These are phyloP conservation scores for Phrynocephalus versicolor DNA, from an alignment of 2,113 vertebrate species.

Conservation along the genomic window DNA sequence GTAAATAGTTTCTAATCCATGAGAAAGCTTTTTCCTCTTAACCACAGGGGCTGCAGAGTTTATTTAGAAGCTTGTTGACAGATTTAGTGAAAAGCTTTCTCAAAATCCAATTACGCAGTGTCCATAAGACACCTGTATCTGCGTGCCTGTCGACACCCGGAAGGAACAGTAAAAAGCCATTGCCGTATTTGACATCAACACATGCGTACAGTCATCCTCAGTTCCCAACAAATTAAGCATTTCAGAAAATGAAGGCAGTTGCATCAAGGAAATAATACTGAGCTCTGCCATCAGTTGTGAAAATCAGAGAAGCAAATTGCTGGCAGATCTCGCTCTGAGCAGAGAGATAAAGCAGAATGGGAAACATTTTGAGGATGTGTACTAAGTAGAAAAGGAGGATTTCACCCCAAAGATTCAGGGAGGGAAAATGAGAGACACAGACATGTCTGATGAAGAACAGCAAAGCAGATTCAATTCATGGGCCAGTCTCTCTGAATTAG, in stretches of 20 bases:
- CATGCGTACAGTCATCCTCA: not conserved
- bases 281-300: conserved; percentile 13
- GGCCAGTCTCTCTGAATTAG: no score
- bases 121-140: not conserved
- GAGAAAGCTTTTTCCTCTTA: not conserved
- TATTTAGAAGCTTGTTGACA: not conserved
- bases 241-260: conserved; percentile 15
- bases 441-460: not conserved
- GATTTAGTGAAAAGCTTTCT: not conserved
- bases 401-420: not conserved
- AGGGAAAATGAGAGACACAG: not conserved
- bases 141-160: not conserved
- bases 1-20: not conserved
- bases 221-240: not conserved
- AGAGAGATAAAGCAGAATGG: conserved; percentile 19
- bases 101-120: not conserved
- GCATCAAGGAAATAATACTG: conserved; percentile 16
- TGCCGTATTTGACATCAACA: not conserved
- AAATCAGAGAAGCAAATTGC: conserved; percentile 9
- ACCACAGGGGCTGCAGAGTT: not conserved
- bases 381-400: conserved; percentile 1
- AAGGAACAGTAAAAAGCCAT: not conserved
- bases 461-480: not conserved
- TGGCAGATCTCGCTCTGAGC: not conserved
- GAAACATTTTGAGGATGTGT: not conserved